Percentiles rank a stretch among this genome's conserved stretches.
These are phyloP conservation scores for Cephalopterus ornatus DNA, from an alignment of 2,113 vertebrate genomes.

Conservation along the genomic window DNA sequence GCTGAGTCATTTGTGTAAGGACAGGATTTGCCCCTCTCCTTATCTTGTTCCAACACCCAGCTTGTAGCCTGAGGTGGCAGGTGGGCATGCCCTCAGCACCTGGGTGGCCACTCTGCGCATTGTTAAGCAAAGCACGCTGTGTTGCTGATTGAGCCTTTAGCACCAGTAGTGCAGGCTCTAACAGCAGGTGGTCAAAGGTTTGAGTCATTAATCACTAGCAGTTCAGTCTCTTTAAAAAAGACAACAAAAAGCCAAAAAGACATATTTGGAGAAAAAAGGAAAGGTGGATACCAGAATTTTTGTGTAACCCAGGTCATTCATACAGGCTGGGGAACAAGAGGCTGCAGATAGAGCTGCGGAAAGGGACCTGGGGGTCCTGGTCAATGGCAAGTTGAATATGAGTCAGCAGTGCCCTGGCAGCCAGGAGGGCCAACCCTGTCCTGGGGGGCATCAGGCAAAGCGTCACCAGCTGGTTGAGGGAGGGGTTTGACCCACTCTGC, in stretches of 20 bases:
- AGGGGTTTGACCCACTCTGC: background rate
- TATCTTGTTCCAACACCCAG: background rate
- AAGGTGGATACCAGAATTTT: background rate
- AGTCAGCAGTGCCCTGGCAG: background rate
- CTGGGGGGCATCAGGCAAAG: background rate
- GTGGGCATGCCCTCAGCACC: background rate
- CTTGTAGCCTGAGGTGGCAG: background rate
- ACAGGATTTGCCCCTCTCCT: background rate
- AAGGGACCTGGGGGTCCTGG: background rate
- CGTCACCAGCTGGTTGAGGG: background rate
- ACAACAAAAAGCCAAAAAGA: background rate
- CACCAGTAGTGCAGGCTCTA: background rate
- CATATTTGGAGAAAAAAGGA: background rate
- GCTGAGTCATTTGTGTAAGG: background rate
- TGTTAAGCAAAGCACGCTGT: background rate
- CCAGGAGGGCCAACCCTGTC: background rate
- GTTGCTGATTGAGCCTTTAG: background rate
- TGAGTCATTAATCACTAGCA: background rate
- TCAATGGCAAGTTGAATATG: background rate
- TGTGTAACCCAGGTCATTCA: background rate
- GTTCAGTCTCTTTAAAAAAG: background rate
- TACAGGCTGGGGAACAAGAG: background rate
- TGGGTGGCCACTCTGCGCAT: background rate
- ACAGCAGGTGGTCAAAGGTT: background rate
- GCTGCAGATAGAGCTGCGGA: background rate